Base-by-base conservation (phyloP, 1,140 invertebrate species). In the Polyergus mexicanus region DNA sequence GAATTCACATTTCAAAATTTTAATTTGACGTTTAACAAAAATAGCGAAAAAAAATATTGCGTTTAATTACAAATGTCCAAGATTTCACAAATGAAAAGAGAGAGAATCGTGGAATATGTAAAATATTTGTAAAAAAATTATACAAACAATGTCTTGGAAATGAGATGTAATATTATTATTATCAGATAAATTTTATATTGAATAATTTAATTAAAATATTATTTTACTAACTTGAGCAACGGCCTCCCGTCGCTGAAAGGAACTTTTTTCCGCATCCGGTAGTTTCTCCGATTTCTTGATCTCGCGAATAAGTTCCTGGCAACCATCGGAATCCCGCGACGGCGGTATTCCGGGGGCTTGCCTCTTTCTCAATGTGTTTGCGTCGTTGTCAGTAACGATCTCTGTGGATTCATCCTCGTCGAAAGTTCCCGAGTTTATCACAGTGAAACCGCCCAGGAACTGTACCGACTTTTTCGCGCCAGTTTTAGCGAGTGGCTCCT, bases 391-490 rank as follows among this genome's bases (percentile, higher is more conserved):
- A 19, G 32, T 44, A 38, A 7, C 25, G n/a, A 5, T 78, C 44
- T 13, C 56, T 25, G 11, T 5, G 58, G 84, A 54, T 13, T 47
- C 60, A 10, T 84, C 35, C 1, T 86, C 56, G 16, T 60, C 58
- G 25, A 71, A 77, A 89, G 35, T 71, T 71, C 16, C 63, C 22
- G 72, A 38, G 44, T 87, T 68, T 83, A 90, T 90, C 60, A 92
- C 86, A 28, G 88, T 92, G 71, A 89, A 92, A 28, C 88, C 92
- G 88, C 86, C 91, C 84, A 93, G 87, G 66, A 95, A 94, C 78
- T 94, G 92, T 78, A 95, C 93, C 51, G 90, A 92, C 72, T 94
- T 94, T 76, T 89, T 94, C 8, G 80, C 71, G 22, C 91, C 86
- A 19, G 22, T 16, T 28, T 58, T 68, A 10, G 51, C 38, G 32